These are phyloP conservation scores for Thermophis baileyi DNA, from an alignment of 2,113 vertebrate species.

Conservation along the genomic window DNA sequence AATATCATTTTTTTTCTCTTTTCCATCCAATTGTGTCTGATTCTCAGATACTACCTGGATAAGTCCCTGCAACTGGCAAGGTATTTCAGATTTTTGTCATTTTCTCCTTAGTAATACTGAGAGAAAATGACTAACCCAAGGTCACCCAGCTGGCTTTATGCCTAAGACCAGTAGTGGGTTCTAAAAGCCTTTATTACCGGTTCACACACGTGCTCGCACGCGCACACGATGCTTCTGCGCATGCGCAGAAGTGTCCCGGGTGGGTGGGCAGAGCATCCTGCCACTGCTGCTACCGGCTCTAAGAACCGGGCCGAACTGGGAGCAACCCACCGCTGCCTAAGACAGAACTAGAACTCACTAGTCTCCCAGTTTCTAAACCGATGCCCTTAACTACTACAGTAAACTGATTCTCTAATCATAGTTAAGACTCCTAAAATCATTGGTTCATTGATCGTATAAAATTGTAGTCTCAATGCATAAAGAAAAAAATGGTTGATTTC, in stretches of 20 bases:
- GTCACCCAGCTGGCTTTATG: not conserved
- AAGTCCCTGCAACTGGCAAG: not conserved
- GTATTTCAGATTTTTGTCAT: not conserved
- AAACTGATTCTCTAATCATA: not conserved
- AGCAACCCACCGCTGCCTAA: no score
- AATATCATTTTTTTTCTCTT: not conserved
- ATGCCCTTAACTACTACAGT: no score
- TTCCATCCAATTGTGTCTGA: not conserved
- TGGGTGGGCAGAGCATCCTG: no score
- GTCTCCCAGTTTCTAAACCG: not conserved
- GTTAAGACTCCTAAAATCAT: not conserved
- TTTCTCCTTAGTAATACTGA: not conserved
- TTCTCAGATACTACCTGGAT: not conserved
- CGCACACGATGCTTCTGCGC: no score
- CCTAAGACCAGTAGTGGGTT: no score
- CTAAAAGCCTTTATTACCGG: no score
- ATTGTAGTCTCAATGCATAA: not conserved
- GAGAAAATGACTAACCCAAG: not conserved
- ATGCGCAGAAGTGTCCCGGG: no score
- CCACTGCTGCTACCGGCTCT: no score
- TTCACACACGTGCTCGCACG: no score
- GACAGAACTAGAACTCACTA: not conserved
- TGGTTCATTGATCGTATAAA: not conserved
- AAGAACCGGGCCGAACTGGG: no score
- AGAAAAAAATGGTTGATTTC: not conserved